These are phyloP conservation scores for Hirtodrosophila alboralis DNA, from an alignment of 2,888 invertebrate species.

Conservation along the genomic window DNA sequence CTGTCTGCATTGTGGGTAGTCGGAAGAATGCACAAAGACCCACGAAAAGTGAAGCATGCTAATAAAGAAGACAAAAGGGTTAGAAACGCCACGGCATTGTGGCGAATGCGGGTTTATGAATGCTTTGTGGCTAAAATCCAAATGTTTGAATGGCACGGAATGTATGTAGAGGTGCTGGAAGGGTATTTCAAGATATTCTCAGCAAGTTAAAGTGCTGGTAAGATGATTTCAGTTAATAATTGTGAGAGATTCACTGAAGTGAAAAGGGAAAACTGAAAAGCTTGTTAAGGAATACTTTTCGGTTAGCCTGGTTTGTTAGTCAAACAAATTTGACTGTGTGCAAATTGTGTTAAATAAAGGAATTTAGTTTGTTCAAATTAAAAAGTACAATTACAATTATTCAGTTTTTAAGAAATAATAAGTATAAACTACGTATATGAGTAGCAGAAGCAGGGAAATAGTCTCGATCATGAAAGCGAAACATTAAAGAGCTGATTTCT, in stretches of 20 bases:
- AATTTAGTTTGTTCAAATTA: no score
- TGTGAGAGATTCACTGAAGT: slow-evolving; percentile 29
- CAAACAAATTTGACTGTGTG: slow-evolving; percentile 17
- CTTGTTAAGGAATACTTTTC: slow-evolving; percentile 21
- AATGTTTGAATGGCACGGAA: slow-evolving; percentile 29
- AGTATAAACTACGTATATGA: no score
- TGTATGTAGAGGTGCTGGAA: slow-evolving; percentile 30
- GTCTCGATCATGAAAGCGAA: no score
- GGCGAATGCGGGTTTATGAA: slow-evolving; percentile 60
- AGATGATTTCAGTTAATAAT: slow-evolving; percentile 41
- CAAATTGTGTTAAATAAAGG: background rate
- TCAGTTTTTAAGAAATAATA: no score
- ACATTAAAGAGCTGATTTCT: no score
- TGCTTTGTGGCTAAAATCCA: slow-evolving; percentile 50
- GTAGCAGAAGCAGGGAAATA: no score
- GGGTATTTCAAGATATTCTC: slow-evolving; percentile 41
- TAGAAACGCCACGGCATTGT: slow-evolving; percentile 38
- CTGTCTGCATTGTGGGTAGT: slow-evolving; percentile 18
- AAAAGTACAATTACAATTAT: background rate
- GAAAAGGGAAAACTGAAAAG: slow-evolving; percentile 17
- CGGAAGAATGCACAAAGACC: slow-evolving; percentile 35
- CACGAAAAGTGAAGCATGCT: slow-evolving; percentile 46
- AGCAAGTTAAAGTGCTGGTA: slow-evolving; percentile 17
- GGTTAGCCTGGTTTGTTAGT: no score
- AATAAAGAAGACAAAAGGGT: slow-evolving; percentile 48